Evolutionary conservation across 2,797 vertebrate species (phyloP).

Genomic region (Oryzias sinensis): DNA sequence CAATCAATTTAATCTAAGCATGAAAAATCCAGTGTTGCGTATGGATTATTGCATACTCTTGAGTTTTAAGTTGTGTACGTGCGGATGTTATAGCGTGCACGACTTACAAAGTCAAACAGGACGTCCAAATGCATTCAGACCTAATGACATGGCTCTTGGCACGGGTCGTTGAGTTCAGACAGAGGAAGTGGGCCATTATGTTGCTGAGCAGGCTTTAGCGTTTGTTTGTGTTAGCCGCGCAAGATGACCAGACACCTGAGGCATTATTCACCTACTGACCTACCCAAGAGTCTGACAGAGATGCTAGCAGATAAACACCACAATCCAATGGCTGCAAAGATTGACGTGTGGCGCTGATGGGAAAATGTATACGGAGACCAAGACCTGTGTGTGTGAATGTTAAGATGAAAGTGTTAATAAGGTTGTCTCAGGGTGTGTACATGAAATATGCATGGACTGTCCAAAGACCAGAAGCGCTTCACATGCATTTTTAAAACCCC

Average conservation of each 20-base stretch:
- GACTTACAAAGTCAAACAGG: too few species aligned
- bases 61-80: too few species aligned
- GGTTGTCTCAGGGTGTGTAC: conserved; percentile 33
- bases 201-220: conserved; percentile 19
- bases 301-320: conserved; percentile 9
- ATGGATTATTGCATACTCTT: too few species aligned
- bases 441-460: conserved; percentile 50
- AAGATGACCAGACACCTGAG: conserved; percentile 14
- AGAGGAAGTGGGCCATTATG: conserved; percentile 10
- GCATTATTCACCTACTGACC: conserved; percentile 30
- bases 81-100: too few species aligned
- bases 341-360: conserved; percentile 1
- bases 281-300: conserved; percentile 16
- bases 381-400: neutral
- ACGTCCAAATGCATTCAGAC: conserved; percentile 1
- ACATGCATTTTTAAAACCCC: conserved; percentile 45
- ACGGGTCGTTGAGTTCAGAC: conserved; percentile 27
- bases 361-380: neutral
- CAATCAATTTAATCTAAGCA: too few species aligned
- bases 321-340: neutral
- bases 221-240: conserved; percentile 12
- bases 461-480: conserved; percentile 19
- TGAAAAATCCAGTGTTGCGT: too few species aligned
- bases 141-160: neutral
- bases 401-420: conserved; percentile 39